Base-by-base conservation (phyloP, 2,797 vertebrate species). In the Coranthus polyacanthus region DNA sequence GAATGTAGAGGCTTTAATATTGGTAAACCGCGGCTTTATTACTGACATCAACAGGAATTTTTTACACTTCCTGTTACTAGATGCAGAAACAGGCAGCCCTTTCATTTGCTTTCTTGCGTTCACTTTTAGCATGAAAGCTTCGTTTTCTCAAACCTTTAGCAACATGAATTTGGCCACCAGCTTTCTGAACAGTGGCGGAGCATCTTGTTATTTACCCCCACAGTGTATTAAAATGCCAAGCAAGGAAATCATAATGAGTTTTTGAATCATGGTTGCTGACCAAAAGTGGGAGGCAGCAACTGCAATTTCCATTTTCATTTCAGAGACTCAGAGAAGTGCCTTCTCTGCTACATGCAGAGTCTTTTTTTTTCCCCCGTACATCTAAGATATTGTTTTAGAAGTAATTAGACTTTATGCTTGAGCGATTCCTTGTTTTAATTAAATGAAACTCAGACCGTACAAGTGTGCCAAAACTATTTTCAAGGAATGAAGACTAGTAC, bases 231-330 rank as follows among this genome's bases (percentile, higher is more conserved):
- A 83, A 88, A 90, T 75, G 75, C 81, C 56, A 72, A 77, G 84
- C 77, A 79, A 87, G 71, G 70, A 85, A 88, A 71, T 85, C 64
- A 81, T 84, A 87, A 92, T 84, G 79, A 86, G 83, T 81, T 90
- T 89, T 80, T 77, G 57, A 90, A 86, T 86, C 58, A 46, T 29
- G 21, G 60, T 61, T 65, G 58, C 79, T 79, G 78, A 82, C 79
- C 85, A 86, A 83, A 88, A 85, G 78, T 80, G 60, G 53, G 72
- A 81, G 72, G 53, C 69, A 71, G 82, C 79, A 67, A 82, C 55
- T 60, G 64, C 60, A 85, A 87, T 88, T 88, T 87, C 75, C 78
- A 69, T 82, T 88, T 86, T 62, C 66, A 88, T 83, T 89, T 85
- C 49, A 66, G 57, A 68, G 49, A 67, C 55, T 66, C 37, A 12